phyloP scores from a whole-genome alignment of 23 tunicate genomes.

The Clavelina lepadiformis region DNA sequence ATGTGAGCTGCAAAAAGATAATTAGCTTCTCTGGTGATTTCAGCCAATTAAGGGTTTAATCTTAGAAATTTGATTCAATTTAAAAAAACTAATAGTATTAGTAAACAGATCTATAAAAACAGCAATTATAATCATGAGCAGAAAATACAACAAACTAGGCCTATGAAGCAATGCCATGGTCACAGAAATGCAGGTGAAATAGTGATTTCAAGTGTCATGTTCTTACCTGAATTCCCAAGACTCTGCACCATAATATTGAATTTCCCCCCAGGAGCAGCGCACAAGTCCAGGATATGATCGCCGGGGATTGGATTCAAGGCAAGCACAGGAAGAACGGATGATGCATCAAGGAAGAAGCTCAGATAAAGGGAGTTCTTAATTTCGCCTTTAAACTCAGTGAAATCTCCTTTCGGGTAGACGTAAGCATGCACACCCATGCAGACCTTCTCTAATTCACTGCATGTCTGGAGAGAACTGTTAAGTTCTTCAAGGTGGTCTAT shows the following conservation, averaged over 20 bases:
- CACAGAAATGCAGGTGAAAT: too few relatives aligned
- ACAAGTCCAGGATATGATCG: slow-evolving; percentile 67
- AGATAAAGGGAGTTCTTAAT: slow-evolving; percentile 2
- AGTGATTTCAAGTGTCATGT: too few relatives aligned
- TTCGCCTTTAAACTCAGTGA: slow-evolving; percentile 44
- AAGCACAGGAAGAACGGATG: slow-evolving; percentile 62
- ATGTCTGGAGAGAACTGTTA: not conserved
- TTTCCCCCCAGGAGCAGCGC: slow-evolving; percentile 89
- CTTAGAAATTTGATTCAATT: too few relatives aligned
- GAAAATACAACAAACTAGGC: too few relatives aligned
- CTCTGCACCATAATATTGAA: slow-evolving; percentile 47
- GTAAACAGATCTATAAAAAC: too few relatives aligned
- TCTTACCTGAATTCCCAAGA: slow-evolving; percentile 20
- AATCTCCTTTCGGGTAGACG: slow-evolving; percentile 42
- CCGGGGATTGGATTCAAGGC: slow-evolving; percentile 45
- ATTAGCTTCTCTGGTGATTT: not conserved
- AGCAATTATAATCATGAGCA: too few relatives aligned
- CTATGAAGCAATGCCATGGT: too few relatives aligned
- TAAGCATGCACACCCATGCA: slow-evolving; percentile 57
- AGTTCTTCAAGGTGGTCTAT: slow-evolving; percentile 11
- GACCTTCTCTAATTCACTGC: slow-evolving; percentile 10
- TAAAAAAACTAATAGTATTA: too few relatives aligned
- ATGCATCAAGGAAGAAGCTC: slow-evolving; percentile 70
- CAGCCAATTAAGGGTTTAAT: too few relatives aligned
- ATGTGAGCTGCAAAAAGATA: slow-evolving; percentile 14